Evolutionary conservation across 1,140 invertebrate species (phyloP), one percentile per base, ranked within the genome.

Genomic region (Geopemphigus sp.): DNA sequence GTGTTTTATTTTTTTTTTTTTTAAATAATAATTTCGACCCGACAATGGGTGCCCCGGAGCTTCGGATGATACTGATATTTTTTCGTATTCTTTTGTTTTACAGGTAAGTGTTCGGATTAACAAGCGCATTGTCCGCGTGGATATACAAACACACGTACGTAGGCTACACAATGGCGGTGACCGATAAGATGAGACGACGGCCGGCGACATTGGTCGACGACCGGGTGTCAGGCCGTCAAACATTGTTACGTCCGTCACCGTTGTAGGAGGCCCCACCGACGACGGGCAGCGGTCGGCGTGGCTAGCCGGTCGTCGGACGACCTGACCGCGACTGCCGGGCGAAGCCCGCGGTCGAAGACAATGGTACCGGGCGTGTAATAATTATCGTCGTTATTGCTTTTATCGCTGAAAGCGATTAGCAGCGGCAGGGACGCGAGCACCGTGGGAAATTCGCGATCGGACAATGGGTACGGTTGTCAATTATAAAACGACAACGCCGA

Each of bases 91-190:
- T 78, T 78, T 78, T 78, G 74, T 78, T 61, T 78, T 45, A 78
- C 56, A 45, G 74, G 57, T 78, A 78, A 78, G 74, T 78, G 74
- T 78, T 78, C 39, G 19, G 74, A 78, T 78, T 78, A 78, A 78
- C 74, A 78, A 78, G 74, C 74, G 74, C 74, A 61, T 78, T 61
- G 54, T 72, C 24, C 29, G 26, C 19, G 66, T 70, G 5, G 6
- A 56, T 47, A 63, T 29, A 63, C 57, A 50, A 59, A 61, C 57
- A 19, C n/a, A 39, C 29, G 32, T 39, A 56, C 4, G 22, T 24
- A 45, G n/a, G 66, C 11, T 53, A 76, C 17, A 78, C 56, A 59
- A 59, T 47, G 29, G n/a, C n/a, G 54, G 32, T 29, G 54, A 45
- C 45, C 54, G 56, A 54, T 54, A 61, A 50, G 74, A 76, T 47